phyloP scores from a whole-genome alignment of 2,888 invertebrate genomes.

The Myopa testacea region DNA sequence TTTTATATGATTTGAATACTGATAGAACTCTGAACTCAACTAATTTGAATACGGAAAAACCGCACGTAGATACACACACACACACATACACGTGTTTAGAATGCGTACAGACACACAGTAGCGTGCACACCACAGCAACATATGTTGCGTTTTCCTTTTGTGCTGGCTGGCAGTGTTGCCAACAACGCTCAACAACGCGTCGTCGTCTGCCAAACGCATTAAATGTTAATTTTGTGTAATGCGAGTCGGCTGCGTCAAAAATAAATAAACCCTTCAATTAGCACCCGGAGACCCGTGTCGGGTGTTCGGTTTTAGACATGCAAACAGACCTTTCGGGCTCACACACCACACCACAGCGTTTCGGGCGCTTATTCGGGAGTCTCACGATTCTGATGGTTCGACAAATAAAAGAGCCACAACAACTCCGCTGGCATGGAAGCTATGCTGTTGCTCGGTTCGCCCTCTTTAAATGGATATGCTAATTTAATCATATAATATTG shows the following conservation, averaged over 20 bases:
- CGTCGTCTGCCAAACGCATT: conserved; percentile 42
- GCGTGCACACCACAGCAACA: background rate
- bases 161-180: background rate
- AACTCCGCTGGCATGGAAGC: too few relatives aligned
- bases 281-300: background rate
- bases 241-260: conserved; percentile 32
- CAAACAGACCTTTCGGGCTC: too few relatives aligned
- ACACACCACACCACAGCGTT: too few relatives aligned
- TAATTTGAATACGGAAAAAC: background rate
- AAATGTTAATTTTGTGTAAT: conserved; percentile 50
- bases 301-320: too few relatives aligned
- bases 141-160: background rate
- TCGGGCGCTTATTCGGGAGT: too few relatives aligned
- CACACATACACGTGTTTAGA: background rate
- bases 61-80: background rate
- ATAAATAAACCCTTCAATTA: conserved; percentile 36
- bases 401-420: too few relatives aligned
- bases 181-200: background rate
- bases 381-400: too few relatives aligned
- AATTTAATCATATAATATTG: too few relatives aligned
- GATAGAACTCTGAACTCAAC: background rate
- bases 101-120: background rate
- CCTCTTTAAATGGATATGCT: too few relatives aligned
- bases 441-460: too few relatives aligned
- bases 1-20: background rate